These are phyloP conservation scores for Polyploca ridens DNA, from an alignment of 2,888 invertebrate species.

Conservation along the genomic window DNA sequence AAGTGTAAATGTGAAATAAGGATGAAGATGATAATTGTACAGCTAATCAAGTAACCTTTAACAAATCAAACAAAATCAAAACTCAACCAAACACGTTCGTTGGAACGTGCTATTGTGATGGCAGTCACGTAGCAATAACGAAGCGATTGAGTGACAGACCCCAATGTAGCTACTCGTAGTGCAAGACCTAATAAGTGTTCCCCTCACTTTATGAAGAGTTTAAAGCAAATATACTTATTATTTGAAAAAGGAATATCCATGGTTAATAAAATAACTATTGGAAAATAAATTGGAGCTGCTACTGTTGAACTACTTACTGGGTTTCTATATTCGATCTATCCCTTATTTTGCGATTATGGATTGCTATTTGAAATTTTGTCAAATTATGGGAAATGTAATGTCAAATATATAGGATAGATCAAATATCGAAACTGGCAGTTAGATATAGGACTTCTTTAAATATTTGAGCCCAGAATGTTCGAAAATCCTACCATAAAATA, in stretches of 20 bases:
- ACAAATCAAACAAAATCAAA: neutral
- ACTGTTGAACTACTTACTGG: no score
- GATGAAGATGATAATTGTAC: neutral
- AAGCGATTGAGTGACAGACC: slow-evolving; percentile 76
- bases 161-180: slow-evolving; percentile 40
- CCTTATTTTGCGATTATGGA: no score
- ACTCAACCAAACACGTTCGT: neutral
- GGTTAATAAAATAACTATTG: neutral
- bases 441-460: no score
- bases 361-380: no score
- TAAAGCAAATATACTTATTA: slow-evolving; percentile 1
- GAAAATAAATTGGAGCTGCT: no score
- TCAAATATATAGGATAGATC: no score
- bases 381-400: no score
- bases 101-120: slow-evolving; percentile 42
- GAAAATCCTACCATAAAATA: no score
- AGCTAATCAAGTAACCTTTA: neutral
- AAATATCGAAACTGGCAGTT: no score
- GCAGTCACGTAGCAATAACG: slow-evolving; percentile 76
- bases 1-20: neutral
- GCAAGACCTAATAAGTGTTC: slow-evolving; percentile 59
- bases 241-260: slow-evolving; percentile 3
- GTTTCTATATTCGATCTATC: no score
- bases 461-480: no score
- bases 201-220: slow-evolving; percentile 26